Evolutionary conservation across 2,797 vertebrate species (phyloP).

Genomic region (Phrynocephalus guinanensis): DNA sequence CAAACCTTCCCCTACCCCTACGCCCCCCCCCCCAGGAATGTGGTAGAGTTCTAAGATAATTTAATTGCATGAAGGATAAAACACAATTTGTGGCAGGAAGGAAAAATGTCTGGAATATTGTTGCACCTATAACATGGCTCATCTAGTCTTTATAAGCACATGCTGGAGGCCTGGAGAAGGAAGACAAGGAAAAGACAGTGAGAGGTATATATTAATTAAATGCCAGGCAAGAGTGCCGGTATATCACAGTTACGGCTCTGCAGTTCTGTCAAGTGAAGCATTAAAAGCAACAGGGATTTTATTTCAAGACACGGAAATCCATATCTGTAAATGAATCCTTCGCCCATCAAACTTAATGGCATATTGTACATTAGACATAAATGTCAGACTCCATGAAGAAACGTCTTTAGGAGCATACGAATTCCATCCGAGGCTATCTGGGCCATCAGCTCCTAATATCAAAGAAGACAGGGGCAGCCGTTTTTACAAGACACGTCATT

Average conservation of each 20-base stretch:
- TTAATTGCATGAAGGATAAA: not conserved
- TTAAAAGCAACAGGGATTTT: conserved; percentile 22
- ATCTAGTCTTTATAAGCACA: not conserved
- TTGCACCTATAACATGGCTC: not conserved
- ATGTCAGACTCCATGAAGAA: conserved; percentile 33
- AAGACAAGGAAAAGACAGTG: not conserved
- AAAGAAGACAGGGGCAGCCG: not conserved
- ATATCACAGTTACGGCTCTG: conserved; percentile 31
- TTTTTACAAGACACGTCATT: not conserved
- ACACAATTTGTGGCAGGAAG: too few species aligned
- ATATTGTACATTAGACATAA: conserved; percentile 28
- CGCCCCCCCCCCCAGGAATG: rapidly evolving
- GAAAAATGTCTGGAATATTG: not conserved
- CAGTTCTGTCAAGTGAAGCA: conserved; percentile 27
- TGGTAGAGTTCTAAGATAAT: not conserved
- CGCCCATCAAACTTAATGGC: conserved; percentile 35
- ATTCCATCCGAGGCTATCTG: not conserved
- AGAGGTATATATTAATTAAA: conserved; percentile 20
- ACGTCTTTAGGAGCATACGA: conserved; percentile 23
- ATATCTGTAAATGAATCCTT: conserved; percentile 24
- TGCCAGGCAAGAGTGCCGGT: not conserved
- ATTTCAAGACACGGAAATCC: conserved; percentile 29
- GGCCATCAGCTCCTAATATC: not conserved
- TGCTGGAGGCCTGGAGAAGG: not conserved
- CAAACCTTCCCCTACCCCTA: too few species aligned